phyloP scores from a whole-genome alignment of 1,140 invertebrate species.

The Metopolophium dirhodum region DNA sequence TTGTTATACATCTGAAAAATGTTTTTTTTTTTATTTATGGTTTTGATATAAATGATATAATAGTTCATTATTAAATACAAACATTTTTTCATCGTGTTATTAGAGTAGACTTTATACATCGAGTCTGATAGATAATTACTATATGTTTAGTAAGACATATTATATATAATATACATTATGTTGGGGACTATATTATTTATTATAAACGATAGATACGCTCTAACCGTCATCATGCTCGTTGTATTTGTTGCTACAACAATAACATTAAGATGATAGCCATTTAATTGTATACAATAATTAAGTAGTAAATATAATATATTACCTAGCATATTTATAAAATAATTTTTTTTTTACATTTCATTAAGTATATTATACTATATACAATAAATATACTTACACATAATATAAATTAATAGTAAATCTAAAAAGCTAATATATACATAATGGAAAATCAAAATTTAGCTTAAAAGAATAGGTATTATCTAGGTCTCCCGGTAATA shows the following conservation, averaged over 20 bases:
- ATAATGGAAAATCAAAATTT: background rate
- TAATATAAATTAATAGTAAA: background rate
- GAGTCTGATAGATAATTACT: background rate
- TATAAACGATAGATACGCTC: background rate
- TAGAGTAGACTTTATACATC: background rate
- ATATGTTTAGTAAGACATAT: background rate
- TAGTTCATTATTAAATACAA: slow-evolving; percentile 1
- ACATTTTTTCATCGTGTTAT: background rate
- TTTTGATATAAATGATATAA: background rate
- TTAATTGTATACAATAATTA: slow-evolving; percentile 28
- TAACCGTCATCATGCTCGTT: background rate
- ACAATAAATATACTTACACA: background rate
- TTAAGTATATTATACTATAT: background rate
- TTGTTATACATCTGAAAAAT: background rate
- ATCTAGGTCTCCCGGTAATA: background rate
- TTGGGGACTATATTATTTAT: background rate
- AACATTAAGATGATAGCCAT: background rate
- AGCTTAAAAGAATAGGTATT: background rate
- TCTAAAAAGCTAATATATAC: background rate
- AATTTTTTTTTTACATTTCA: slow-evolving; percentile 15
- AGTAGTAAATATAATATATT: background rate
- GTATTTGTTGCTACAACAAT: background rate
- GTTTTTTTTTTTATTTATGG: background rate
- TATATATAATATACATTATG: background rate
- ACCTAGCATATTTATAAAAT: background rate